phyloP scores from a whole-genome alignment of 1,140 invertebrate genomes.

The Ceratina japonica region DNA sequence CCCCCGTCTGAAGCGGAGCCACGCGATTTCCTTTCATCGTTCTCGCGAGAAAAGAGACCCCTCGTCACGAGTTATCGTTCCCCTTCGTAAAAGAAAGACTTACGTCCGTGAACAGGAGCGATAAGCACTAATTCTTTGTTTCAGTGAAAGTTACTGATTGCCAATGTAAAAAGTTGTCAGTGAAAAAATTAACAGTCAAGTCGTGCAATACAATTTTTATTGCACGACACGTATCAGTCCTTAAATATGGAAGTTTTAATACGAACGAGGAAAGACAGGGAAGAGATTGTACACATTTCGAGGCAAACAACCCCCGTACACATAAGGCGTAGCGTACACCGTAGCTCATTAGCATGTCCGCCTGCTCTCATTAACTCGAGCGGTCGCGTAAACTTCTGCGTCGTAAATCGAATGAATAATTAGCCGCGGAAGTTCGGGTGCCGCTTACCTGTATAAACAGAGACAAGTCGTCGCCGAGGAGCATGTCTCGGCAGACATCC shows the following conservation, averaged over 20 bases:
- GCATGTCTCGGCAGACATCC: constrained; percentile 82
- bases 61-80: too few species aligned
- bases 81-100: too few species aligned
- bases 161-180: too few species aligned
- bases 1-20: constrained; percentile 3
- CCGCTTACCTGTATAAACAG: constrained; percentile 82
- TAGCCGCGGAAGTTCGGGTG: constrained; percentile 41
- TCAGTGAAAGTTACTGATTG: too few species aligned
- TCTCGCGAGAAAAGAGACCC: neutral
- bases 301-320: neutral
- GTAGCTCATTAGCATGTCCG: constrained; percentile 8
- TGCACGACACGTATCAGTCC: too few species aligned
- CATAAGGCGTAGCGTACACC: neutral
- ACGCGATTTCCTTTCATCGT: constrained; percentile 40
- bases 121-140: too few species aligned
- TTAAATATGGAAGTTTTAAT: neutral
- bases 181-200: too few species aligned
- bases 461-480: constrained; percentile 81
- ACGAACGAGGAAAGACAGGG: neutral
- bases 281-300: neutral
- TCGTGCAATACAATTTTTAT: too few species aligned
- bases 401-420: constrained; percentile 57
- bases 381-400: neutral
- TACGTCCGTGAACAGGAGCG: too few species aligned
- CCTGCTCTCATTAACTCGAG: constrained; percentile 9